Percentiles rank a stretch among this genome's conserved stretches.
Evolutionary conservation across 1,140 invertebrate species (phyloP).

Genomic region (Microplitis mediator): DNA sequence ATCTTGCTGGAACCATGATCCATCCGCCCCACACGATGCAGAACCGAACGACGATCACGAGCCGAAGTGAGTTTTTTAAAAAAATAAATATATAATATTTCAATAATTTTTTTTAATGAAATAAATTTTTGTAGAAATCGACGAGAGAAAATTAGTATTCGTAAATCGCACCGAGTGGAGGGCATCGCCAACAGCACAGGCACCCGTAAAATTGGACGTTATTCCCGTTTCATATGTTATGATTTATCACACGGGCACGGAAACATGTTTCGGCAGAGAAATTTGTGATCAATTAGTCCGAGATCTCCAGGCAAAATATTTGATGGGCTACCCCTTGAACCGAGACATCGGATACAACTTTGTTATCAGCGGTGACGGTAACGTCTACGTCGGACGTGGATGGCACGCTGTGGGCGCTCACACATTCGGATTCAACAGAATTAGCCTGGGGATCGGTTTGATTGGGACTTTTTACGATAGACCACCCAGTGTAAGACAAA

Average conservation of each 20-base stretch:
- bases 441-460: constrained; percentile 73
- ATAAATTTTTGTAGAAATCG: too few relatives aligned
- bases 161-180: constrained; percentile 68
- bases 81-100: too few relatives aligned
- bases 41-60: too few relatives aligned
- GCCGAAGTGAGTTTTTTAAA: too few relatives aligned
- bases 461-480: constrained; percentile 66
- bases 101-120: too few relatives aligned
- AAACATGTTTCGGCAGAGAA: constrained; percentile 63
- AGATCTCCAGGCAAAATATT: constrained; percentile 74
- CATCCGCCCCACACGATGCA: too few relatives aligned
- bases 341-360: constrained; percentile 77
- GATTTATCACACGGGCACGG: constrained; percentile 73
- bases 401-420: constrained; percentile 77
- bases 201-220: constrained; percentile 51
- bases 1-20: too few relatives aligned
- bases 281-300: constrained; percentile 63
- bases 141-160: constrained; percentile 47
- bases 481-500: constrained; percentile 65
- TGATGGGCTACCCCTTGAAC: constrained; percentile 69
- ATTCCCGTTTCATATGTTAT: constrained; percentile 76
- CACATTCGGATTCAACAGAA: constrained; percentile 70
- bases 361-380: constrained; percentile 78
- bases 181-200: constrained; percentile 64
- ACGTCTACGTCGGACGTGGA: constrained; percentile 76